Base-by-base conservation (phyloP, 2,797 vertebrate species). In the Sebastes baramenuke region DNA sequence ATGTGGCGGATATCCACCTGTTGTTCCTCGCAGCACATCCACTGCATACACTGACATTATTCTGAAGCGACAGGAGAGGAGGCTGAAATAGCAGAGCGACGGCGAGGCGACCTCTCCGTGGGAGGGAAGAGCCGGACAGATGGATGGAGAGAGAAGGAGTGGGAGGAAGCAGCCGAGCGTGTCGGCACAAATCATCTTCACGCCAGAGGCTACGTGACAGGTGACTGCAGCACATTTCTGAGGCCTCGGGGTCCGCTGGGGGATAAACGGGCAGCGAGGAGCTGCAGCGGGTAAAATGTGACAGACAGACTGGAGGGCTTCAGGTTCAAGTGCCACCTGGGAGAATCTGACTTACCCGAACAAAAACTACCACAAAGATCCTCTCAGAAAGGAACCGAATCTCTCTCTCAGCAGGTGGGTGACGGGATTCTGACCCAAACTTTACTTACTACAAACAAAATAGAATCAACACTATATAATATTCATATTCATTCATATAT, bases 181-280 rank as follows among this genome's bases (percentile, higher is more conserved):
- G 72, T 72, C 74, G 14, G 49, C 68, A 80, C 77, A 88, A 90
- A 88, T 89, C 84, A 87, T 65, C 66, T 38, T 11, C 62, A 52
- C 14, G 14, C 77, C 66, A 25, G n/a, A 30, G 62, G 69, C 55
- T 30, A 65, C 30, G 68, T 81, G 86, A 78, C 83, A 80, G 75
- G 89, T 81, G 85, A 85, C 69, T 20, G 73, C n/a, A 25, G 60
- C 36, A 8, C 30, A 49, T 29, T 68, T 64, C 56, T 59, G 42
- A 65, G 67, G 68, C 52, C 72, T 73, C 8, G 1, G 60, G 65
- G 59, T 79, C 25, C 5, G 24, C 67, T 4, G 42, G 22, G 62
- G 71, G 69, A n/a, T 16, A 16, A 58, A 56, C 27, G 16, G 56
- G 2, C 18, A 2, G 29, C 2, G 68, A 36, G 32, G 4, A 12